These are phyloP conservation scores for Hirundichthys speculiger DNA, from an alignment of 2,113 vertebrate species.

Conservation along the genomic window DNA sequence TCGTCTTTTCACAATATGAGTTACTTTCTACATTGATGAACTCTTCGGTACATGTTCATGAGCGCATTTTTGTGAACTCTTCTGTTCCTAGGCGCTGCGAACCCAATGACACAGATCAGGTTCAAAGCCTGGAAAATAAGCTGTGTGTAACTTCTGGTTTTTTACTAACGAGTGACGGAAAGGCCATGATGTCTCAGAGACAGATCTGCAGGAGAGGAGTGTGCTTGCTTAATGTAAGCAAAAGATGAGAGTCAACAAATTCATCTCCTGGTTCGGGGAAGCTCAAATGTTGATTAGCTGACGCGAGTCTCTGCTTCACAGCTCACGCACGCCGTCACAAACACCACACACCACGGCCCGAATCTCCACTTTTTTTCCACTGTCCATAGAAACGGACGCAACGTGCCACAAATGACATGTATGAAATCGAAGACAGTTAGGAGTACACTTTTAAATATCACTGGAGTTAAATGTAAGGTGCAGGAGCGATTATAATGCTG, in stretches of 20 bases:
- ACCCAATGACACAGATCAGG: conserved; percentile 27
- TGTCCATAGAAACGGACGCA: conserved; percentile 32
- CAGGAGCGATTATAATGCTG: conserved; percentile 76
- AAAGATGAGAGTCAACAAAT: conserved; percentile 36
- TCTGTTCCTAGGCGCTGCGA: background rate
- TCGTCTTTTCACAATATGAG: conserved; percentile 29
- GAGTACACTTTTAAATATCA: conserved; percentile 73
- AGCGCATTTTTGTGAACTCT: too few relatives aligned
- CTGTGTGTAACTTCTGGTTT: too few relatives aligned
- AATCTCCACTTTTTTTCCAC: conserved; percentile 29
- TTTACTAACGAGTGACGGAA: background rate
- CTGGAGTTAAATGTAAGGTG: conserved; percentile 80
- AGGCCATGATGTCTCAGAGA: conserved; percentile 37
- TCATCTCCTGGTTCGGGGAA: conserved; percentile 49
- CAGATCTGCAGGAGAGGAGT: conserved; percentile 47
- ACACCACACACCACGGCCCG: conserved; percentile 13
- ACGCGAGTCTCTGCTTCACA: conserved; percentile 19
- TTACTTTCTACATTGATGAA: conserved; percentile 22
- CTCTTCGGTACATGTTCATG: conserved; percentile 12
- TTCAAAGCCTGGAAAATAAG: too few relatives aligned
- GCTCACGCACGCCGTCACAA: conserved; percentile 16
- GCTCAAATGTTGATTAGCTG: conserved; percentile 33
- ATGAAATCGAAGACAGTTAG: conserved; percentile 67
- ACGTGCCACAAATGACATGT: conserved; percentile 58
- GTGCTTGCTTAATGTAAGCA: conserved; percentile 71